Percentiles rank a stretch among this genome's conserved stretches.
phyloP scores from a whole-genome alignment of 2,797 vertebrate species.

The Cichlasoma orientale region DNA sequence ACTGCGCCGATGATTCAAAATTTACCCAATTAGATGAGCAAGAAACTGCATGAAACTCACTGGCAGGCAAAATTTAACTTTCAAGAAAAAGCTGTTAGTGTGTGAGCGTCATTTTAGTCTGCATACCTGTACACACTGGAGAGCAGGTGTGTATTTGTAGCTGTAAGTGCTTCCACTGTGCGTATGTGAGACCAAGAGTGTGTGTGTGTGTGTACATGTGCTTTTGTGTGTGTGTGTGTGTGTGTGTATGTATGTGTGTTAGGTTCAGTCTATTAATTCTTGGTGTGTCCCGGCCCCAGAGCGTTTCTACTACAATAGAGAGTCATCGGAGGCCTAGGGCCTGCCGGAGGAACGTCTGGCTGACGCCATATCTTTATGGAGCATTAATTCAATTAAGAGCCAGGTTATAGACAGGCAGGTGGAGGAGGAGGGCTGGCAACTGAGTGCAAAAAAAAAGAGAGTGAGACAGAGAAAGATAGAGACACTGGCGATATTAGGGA shows the following conservation, averaged over 20 bases:
- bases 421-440: background rate
- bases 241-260: conserved; percentile 8
- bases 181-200: background rate
- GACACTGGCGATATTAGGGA: background rate
- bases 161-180: background rate
- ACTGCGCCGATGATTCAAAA: background rate
- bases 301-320: conserved; percentile 54
- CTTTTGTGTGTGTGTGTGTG: background rate
- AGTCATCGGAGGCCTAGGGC: conserved; percentile 57
- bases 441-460: background rate
- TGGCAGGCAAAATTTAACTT: conserved; percentile 12
- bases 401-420: conserved; percentile 23
- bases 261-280: conserved; percentile 55
- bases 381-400: conserved; percentile 70
- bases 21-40: background rate
- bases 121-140: background rate
- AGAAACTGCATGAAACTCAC: background rate
- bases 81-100: background rate
- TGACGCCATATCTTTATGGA: conserved; percentile 52
- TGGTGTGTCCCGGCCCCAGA: conserved; percentile 47
- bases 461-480: background rate
- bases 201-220: conserved; percentile 14
- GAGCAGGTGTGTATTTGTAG: background rate
- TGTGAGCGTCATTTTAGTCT: background rate
- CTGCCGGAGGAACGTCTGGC: conserved; percentile 51